Evolutionary conservation across 2,113 vertebrate species (phyloP), one percentile per base, ranked within the genome.

Genomic region (Gymnobelideus leadbeateri): DNA sequence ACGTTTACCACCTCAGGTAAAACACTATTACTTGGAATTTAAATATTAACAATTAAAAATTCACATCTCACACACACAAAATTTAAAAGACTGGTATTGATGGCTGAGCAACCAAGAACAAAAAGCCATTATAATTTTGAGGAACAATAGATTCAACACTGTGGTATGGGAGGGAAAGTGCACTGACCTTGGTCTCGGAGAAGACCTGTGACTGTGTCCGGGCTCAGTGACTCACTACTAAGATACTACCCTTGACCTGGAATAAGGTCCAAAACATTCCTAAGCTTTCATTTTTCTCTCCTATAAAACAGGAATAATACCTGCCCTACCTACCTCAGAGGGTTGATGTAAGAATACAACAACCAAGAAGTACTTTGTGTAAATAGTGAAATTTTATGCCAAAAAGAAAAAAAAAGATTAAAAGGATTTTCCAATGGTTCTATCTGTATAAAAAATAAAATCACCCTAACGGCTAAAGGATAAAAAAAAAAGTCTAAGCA

Each of bases 111-210:
- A 28, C 23, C 52, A 90, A 94, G 7, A 92, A 92, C 10, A 90
- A 93, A 96, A 91, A 91, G 49, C 10, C 61, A 50, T 61, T 96
- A 84, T 92, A 57, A 94, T 91, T 94, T 91, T 90, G 12, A 46
- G 50, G 57, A 61, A 52, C 3, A 94, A 43, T 84, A 93, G 84
- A 9, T 50, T 28, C n/a, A 47, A 95, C 8, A 50, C 55, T 93
- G 3, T 84, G 61, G 61, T 84, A 84, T 43, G 21, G 4, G 37
- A 26, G 37, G 61, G n/a, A 43, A 43, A 84, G 37, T 84, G n/a
- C n/a, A 19, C n/a, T 23, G 68, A 43, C 16, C 19, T 84, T 43
- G n/a, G 16, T 43, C 23, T 84, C 37, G 43, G 61, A 77, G 12
- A 77, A 77, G n/a, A 43, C 19, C 68, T 84, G n/a, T 43, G 68